These are phyloP conservation scores for Cremastinae sp. DNA, from an alignment of 2,888 invertebrate species.

Conservation along the genomic window DNA sequence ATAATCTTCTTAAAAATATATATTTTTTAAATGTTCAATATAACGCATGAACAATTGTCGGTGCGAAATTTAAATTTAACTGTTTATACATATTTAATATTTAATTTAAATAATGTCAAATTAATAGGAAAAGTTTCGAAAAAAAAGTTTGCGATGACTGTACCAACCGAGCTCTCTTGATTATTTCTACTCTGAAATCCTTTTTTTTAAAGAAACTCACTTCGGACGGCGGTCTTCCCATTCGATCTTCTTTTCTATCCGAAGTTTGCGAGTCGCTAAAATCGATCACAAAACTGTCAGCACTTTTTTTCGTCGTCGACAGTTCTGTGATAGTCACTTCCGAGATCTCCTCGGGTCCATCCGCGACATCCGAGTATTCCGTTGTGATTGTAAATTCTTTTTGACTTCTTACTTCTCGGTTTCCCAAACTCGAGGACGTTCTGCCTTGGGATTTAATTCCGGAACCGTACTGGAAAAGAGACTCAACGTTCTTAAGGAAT, in stretches of 20 bases:
- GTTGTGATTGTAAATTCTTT: conserved; percentile 56
- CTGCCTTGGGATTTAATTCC: conserved; percentile 61
- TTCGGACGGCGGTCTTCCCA: conserved; percentile 64
- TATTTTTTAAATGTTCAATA: too few relatives aligned
- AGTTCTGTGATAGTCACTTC: conserved; percentile 63
- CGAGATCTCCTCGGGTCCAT: conserved; percentile 59
- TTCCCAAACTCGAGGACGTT: conserved; percentile 53
- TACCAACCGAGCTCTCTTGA: too few relatives aligned
- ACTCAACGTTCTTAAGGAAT: conserved; percentile 1
- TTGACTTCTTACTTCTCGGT: conserved; percentile 58
- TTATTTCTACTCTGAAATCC: too few relatives aligned
- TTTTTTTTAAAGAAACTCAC: too few relatives aligned
- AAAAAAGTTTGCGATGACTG: too few relatives aligned
- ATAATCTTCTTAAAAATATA: too few relatives aligned
- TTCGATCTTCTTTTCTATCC: conserved; percentile 58
- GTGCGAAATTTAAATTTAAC: too few relatives aligned
- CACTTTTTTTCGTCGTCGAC: conserved; percentile 56
- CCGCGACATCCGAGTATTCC: conserved; percentile 59
- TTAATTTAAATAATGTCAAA: too few relatives aligned
- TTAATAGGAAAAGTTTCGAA: too few relatives aligned
- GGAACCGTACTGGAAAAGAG: conserved; percentile 26
- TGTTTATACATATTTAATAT: too few relatives aligned
- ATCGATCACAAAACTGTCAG: conserved; percentile 64
- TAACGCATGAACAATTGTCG: too few relatives aligned
- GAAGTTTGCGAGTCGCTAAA: conserved; percentile 61